phyloP scores from a whole-genome alignment of 2,888 invertebrate genomes.

The Dorcus parallelipipedus region DNA sequence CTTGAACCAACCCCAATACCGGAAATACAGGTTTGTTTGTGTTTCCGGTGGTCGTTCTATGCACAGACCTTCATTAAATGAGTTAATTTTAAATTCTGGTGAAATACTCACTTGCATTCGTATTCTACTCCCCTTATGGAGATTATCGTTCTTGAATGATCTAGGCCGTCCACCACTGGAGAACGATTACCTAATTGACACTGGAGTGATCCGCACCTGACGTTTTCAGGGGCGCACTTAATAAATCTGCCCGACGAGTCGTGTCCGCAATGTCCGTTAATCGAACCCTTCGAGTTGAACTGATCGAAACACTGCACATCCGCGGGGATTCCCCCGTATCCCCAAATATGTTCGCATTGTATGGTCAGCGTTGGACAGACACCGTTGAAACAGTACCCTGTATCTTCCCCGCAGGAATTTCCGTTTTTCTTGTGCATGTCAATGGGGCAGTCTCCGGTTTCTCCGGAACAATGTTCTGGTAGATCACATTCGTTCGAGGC shows the following conservation, averaged over 20 bases:
- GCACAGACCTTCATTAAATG: slow-evolving; percentile 15
- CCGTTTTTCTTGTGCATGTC: slow-evolving; percentile 94
- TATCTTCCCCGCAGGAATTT: slow-evolving; percentile 67
- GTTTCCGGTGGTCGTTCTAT: slow-evolving; percentile 62
- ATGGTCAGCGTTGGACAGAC: slow-evolving; percentile 82
- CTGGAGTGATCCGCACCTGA: slow-evolving; percentile 91
- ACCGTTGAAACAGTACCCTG: slow-evolving; percentile 89
- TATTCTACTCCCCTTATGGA: slow-evolving; percentile 85
- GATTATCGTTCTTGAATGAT: slow-evolving; percentile 84
- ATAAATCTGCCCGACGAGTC: slow-evolving; percentile 67
- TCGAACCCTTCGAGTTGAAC: slow-evolving; percentile 92
- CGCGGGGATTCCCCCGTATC: slow-evolving; percentile 76
- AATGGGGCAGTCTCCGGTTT: slow-evolving; percentile 81
- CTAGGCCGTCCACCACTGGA: slow-evolving; percentile 75
- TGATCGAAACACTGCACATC: slow-evolving; percentile 89
- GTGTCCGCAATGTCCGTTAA: slow-evolving; percentile 93
- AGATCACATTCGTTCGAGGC: slow-evolving; percentile 92
- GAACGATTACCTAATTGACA: slow-evolving; percentile 75
- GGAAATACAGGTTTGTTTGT: slow-evolving; percentile 61
- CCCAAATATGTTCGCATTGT: slow-evolving; percentile 95
- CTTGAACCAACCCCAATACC: slow-evolving; percentile 81
- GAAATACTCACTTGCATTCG: slow-evolving; percentile 88
- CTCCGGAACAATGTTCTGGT: slow-evolving; percentile 90
- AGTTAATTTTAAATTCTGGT: background rate
- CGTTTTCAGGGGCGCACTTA: slow-evolving; percentile 79